Conservation (phyloP, 1,140 invertebrate genomes). For the Eciton burchellii region DNA sequence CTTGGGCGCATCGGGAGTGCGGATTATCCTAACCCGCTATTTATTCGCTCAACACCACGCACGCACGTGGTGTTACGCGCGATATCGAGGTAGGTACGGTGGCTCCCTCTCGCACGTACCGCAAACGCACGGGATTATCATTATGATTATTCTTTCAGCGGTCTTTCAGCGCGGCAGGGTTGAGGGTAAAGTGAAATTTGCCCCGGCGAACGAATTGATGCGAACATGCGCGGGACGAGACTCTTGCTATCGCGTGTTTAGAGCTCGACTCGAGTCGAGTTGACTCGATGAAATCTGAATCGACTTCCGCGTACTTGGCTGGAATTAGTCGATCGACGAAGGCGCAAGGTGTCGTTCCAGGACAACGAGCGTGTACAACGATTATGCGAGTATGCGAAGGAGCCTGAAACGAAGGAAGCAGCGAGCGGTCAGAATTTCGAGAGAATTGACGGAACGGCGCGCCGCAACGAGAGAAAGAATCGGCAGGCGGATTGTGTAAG, state of each 20-base stretch:
- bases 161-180: no score
- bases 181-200: no score
- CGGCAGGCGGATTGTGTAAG: slow-evolving; percentile 19
- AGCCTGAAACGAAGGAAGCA: not conserved
- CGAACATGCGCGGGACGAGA: no score
- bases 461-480: not conserved
- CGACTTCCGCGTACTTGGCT: no score
- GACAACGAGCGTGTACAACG: no score
- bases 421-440: not conserved
- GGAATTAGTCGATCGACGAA: no score
- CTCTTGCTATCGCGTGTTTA: no score
- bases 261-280: no score
- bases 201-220: not conserved
- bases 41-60: not conserved
- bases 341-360: no score
- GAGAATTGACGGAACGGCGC: not conserved
- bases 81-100: not conserved
- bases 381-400: not conserved
- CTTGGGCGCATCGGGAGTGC: not conserved
- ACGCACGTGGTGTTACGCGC: not conserved
- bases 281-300: no score
- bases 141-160: not conserved
- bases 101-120: not conserved
- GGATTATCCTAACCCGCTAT: not conserved
- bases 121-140: not conserved